phyloP scores from a whole-genome alignment of 2,797 vertebrate genomes.

The Hipposideros larvatus region DNA sequence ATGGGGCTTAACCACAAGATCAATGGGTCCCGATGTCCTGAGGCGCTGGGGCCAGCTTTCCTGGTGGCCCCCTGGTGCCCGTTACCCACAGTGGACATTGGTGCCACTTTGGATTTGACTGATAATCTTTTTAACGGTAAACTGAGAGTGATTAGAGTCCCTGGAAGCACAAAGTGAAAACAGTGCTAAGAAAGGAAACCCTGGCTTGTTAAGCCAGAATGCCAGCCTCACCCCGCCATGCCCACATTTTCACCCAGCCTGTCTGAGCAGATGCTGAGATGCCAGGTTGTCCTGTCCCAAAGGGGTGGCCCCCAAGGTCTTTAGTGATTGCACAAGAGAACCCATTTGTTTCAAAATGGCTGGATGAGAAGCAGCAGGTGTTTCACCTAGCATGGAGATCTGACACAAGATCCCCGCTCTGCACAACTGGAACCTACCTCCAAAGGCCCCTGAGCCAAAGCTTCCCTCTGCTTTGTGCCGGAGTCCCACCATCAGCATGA shows the following conservation, averaged over 20 bases:
- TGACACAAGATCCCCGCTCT: no score
- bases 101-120: background rate
- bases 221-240: rapidly evolving
- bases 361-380: background rate
- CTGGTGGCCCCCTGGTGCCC: background rate
- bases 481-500: background rate
- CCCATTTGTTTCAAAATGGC: background rate
- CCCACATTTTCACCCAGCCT: rapidly evolving
- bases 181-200: background rate
- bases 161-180: background rate
- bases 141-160: background rate
- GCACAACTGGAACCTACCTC: no score
- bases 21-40: background rate
- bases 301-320: background rate
- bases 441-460: rapidly evolving
- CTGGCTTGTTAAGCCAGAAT: rapidly evolving
- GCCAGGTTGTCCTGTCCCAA: background rate
- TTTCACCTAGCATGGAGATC: rapidly evolving
- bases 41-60: rapidly evolving
- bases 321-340: background rate
- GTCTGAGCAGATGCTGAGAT: background rate
- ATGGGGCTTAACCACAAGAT: background rate
- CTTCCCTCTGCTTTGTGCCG: rapidly evolving
- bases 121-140: background rate
- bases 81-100: rapidly evolving